Conservation (phyloP, 1,140 invertebrate species). For the Pogonus chalceus region DNA sequence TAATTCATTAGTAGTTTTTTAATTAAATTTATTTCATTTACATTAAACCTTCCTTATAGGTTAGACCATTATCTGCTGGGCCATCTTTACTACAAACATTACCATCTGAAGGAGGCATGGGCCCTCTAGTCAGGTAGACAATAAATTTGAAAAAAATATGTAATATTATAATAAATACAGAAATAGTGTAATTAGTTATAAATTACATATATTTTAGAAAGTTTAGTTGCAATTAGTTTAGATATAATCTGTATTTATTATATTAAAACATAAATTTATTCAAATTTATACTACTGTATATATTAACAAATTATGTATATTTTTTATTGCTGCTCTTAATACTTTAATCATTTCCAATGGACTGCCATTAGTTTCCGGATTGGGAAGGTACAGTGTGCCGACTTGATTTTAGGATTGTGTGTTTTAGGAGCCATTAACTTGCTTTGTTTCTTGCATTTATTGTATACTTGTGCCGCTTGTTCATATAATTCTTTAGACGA, state of each 20-base stretch:
- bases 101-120: conserved; percentile 38
- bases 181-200: background rate
- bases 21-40: conserved; percentile 26
- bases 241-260: conserved; percentile 21
- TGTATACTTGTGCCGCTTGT: conserved; percentile 26
- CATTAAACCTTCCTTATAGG: too few species aligned
- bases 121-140: conserved; percentile 49
- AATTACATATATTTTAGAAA: background rate
- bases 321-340: conserved; percentile 22
- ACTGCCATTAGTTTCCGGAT: conserved; percentile 48
- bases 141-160: conserved; percentile 1
- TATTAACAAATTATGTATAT: conserved; percentile 19
- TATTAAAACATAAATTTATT: too few species aligned
- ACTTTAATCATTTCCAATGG: conserved; percentile 21
- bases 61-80: conserved; percentile 51
- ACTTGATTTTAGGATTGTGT: conserved; percentile 53
- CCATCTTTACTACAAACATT: conserved; percentile 43
- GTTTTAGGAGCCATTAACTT: conserved; percentile 52
- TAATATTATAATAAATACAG: background rate
- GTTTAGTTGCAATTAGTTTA: background rate
- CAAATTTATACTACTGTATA: conserved; percentile 28
- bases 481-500: background rate
- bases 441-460: conserved; percentile 49
- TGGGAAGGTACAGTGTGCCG: conserved; percentile 61
- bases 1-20: background rate